Conservation (phyloP, 2,888 invertebrate species). For the Synergus gifuensis region DNA sequence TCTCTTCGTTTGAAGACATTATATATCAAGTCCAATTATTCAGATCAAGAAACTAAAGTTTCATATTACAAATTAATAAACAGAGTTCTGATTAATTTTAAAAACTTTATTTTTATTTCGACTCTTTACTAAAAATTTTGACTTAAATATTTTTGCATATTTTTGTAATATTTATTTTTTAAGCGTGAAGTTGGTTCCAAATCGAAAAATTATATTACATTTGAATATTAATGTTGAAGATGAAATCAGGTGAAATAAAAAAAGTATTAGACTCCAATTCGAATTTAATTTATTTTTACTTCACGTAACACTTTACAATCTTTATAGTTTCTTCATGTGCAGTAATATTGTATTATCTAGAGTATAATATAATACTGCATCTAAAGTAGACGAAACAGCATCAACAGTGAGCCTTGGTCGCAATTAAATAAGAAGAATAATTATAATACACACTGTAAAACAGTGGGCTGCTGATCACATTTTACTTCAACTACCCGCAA, state of each 20-base stretch:
- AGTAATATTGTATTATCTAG: constrained; percentile 48
- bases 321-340: constrained; percentile 48
- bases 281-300: constrained; percentile 34
- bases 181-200: neutral
- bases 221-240: neutral
- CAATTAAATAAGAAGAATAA: constrained; percentile 32
- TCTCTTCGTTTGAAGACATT: constrained; percentile 39
- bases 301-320: constrained; percentile 15
- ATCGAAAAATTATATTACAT: neutral
- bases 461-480: constrained; percentile 36
- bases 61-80: neutral
- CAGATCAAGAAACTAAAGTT: neutral
- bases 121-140: neutral
- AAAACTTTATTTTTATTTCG: neutral
- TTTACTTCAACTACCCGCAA: constrained; percentile 61
- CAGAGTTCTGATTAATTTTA: neutral
- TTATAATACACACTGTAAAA: constrained; percentile 45
- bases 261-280: neutral
- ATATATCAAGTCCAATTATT: neutral
- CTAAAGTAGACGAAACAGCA: constrained; percentile 24
- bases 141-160: neutral
- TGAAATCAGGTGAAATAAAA: neutral
- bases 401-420: neutral
- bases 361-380: constrained; percentile 41
- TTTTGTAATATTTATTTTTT: neutral